Base-by-base conservation (phyloP, 2,888 invertebrate species). In the Macrophya annulata region DNA sequence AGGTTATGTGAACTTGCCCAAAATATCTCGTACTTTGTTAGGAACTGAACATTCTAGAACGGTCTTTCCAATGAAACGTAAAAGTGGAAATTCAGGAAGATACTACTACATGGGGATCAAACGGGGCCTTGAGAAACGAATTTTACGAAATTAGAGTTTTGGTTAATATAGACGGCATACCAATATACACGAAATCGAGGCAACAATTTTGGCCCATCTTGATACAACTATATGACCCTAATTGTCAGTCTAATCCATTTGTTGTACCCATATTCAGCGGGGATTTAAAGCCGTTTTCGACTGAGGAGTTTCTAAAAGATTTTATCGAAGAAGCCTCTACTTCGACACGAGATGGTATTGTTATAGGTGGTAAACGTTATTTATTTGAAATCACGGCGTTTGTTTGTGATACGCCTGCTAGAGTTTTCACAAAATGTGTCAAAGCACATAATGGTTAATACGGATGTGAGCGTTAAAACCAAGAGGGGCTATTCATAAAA, bases 391-490 rank as follows among this genome's bases (percentile, higher is more conserved):
- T 59, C 10, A n/a, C 59, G 10, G 59, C 59, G 59, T 59, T 59
- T 59, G 15, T 59, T 59, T 59, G 59, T 59, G 59, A 59, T 17
- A 59, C 59, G 1, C 59, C 59, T 15, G 59, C 59, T 17, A 59
- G 59, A 15, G 59, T 17, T 10, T 59, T 59, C 59, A 59, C 15
- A 15, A 59, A 59, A 59, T 59, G 59, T 59, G 17, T 59, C 15
- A 59, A 59, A 59, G 59, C 15, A 59, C 59, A 59, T 59, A 59
- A 59, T 59, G n/a, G 59, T 59, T 59, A 15, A 6, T 59, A 59
- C 59, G 59, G 15, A 59, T 59, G 59, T 59, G 59, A 59, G 15
- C 59, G 59, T n/a, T n/a, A n/a, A n/a, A n/a, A n/a, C n/a, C n/a
- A n/a, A n/a, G n/a, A n/a, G n/a, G n/a, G n/a, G n/a, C n/a, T n/a